phyloP scores from a whole-genome alignment of 2,888 invertebrate genomes.

The Petrolisthes manimaculis region DNA sequence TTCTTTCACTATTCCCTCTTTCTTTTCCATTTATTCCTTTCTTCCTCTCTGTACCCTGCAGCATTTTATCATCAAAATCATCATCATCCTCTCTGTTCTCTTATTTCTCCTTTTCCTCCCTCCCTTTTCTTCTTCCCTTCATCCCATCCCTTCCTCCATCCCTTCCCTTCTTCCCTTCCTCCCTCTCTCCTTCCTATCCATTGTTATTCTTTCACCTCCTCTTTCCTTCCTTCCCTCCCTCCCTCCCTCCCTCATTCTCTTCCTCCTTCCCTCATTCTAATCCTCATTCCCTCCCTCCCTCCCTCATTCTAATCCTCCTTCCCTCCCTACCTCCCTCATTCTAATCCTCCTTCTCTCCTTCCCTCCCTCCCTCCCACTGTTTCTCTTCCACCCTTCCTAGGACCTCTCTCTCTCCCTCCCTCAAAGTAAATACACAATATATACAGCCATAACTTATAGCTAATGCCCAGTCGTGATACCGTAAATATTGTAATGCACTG shows the following conservation, averaged over 20 bases:
- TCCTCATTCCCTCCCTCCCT: not conserved
- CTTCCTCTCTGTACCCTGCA: not conserved
- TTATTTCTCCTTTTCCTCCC: not conserved
- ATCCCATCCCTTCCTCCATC: not conserved
- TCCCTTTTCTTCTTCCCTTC: not conserved
- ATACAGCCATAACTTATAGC: too few species aligned
- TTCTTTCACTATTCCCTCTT: not conserved
- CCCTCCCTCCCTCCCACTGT: not conserved
- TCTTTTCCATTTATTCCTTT: not conserved
- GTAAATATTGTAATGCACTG: too few species aligned
- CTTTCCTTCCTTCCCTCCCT: slow-evolving; percentile 4
- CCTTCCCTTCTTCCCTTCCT: slow-evolving; percentile 17
- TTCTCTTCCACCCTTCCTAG: too few species aligned
- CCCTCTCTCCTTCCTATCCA: slow-evolving; percentile 20
- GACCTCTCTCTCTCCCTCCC: too few species aligned
- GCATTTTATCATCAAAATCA: not conserved
- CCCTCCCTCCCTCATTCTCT: not conserved
- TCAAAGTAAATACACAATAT: too few species aligned
- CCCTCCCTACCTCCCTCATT: not conserved
- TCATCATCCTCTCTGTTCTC: not conserved
- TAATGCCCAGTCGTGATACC: too few species aligned
- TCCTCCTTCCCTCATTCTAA: not conserved
- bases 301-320: not conserved
- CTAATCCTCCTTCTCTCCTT: not conserved
- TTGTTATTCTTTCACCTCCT: slow-evolving; percentile 4